Conservation (phyloP, 1,140 invertebrate species). For the Musca vetustissima region DNA sequence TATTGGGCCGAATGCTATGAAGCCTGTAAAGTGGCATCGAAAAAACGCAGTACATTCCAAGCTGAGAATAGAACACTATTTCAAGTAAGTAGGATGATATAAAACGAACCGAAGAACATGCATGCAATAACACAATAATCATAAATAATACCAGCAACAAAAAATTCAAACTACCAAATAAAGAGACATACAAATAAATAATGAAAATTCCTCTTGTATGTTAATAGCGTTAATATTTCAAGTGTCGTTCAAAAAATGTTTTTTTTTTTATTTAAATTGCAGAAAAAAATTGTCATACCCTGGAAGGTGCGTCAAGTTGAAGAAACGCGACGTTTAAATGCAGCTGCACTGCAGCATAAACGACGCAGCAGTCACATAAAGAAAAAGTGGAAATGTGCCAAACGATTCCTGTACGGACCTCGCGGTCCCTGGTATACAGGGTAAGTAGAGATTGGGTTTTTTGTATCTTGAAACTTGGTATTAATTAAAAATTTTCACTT, state of each 20-base stretch:
- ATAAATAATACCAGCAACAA: too few relatives aligned
- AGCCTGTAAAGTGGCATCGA: slow-evolving; percentile 61
- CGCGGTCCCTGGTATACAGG: slow-evolving; percentile 63
- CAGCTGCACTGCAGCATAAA: slow-evolving; percentile 56
- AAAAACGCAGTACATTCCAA: slow-evolving; percentile 61
- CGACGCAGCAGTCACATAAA: slow-evolving; percentile 59
- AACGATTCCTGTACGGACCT: slow-evolving; percentile 61
- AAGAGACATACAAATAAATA: too few relatives aligned
- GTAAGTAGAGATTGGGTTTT: slow-evolving; percentile 45
- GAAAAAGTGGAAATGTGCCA: slow-evolving; percentile 61
- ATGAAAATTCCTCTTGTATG: too few relatives aligned
- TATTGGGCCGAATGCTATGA: slow-evolving; percentile 66
- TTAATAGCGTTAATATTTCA: too few relatives aligned
- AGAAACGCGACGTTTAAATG: slow-evolving; percentile 60
- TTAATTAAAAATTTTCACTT: too few relatives aligned
- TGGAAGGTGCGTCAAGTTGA: slow-evolving; percentile 58
- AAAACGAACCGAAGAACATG: too few relatives aligned
- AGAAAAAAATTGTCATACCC: slow-evolving; percentile 61
- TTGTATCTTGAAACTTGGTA: not conserved
- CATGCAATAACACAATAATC: too few relatives aligned
- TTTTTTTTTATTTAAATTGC: slow-evolving; percentile 34
- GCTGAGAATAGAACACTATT: slow-evolving; percentile 64
- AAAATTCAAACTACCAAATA: too few relatives aligned
- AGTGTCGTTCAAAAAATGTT: not conserved
- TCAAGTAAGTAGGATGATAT: slow-evolving; percentile 55